phyloP scores from a whole-genome alignment of 2,888 invertebrate genomes.

The Serrognathus titanus region DNA sequence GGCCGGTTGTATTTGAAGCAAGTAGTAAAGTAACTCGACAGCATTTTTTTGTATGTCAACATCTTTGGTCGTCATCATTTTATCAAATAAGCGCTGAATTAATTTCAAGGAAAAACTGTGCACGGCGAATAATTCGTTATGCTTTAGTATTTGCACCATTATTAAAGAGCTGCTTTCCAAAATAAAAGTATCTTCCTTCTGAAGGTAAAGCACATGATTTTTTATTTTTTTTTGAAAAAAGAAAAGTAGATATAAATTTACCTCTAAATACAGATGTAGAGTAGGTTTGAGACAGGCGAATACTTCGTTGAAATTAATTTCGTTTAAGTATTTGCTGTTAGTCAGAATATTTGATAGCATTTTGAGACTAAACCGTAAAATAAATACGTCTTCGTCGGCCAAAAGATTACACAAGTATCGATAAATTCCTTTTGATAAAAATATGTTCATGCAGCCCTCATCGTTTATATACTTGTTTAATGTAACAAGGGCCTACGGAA shows the following conservation, averaged over 20 bases:
- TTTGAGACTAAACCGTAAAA: slow-evolving; percentile 1
- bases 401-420: background rate
- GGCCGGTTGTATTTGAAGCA: background rate
- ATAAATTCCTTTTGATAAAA: background rate
- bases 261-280: background rate
- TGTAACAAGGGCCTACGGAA: background rate
- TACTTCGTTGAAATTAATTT: background rate
- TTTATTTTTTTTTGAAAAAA: too few species aligned
- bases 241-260: too few species aligned
- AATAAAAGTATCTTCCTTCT: background rate
- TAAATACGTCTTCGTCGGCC: background rate
- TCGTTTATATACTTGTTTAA: background rate
- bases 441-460: background rate
- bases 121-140: background rate
- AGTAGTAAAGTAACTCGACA: background rate
- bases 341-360: background rate
- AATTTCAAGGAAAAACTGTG: background rate
- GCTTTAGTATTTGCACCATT: background rate
- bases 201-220: too few species aligned
- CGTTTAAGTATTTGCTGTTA: background rate
- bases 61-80: background rate
- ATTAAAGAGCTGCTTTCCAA: background rate
- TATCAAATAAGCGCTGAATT: background rate
- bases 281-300: background rate
- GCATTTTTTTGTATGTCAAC: slow-evolving; percentile 1